phyloP scores from a whole-genome alignment of 1,140 invertebrate species.

The Bombus pascuorum region DNA sequence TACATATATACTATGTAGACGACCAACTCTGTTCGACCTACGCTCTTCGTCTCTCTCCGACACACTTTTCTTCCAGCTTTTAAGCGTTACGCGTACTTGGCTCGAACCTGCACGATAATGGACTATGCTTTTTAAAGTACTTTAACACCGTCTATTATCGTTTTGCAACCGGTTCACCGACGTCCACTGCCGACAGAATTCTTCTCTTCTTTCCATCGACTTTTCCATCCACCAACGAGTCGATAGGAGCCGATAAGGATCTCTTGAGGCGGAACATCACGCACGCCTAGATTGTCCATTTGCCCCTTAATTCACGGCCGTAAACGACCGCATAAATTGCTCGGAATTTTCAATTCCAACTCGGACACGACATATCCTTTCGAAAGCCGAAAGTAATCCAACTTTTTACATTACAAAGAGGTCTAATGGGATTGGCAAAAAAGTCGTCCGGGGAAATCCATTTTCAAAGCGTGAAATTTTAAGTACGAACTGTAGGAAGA shows the following conservation, averaged over 20 bases:
- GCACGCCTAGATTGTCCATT: slow-evolving; percentile 3
- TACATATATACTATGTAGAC: background rate
- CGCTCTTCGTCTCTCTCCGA: background rate
- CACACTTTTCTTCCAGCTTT: slow-evolving; percentile 48
- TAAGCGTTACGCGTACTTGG: slow-evolving; percentile 55
- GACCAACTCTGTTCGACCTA: background rate
- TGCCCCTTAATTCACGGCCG: background rate
- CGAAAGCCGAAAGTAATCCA: background rate
- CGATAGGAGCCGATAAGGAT: slow-evolving; percentile 9
- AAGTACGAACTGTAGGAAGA: background rate
- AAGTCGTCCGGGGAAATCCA: background rate
- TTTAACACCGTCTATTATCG: slow-evolving; percentile 59
- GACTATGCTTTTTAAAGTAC: slow-evolving; percentile 59
- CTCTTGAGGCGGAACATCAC: background rate
- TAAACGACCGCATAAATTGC: background rate
- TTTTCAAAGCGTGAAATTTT: background rate
- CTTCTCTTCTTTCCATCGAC: slow-evolving; percentile 17
- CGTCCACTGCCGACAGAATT: slow-evolving; percentile 14
- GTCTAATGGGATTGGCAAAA: background rate
- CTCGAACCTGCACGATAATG: slow-evolving; percentile 53
- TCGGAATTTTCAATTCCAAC: background rate
- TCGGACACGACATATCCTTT: background rate
- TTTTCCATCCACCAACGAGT: background rate
- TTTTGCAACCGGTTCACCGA: slow-evolving; percentile 51
- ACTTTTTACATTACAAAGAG: background rate